phyloP scores from a whole-genome alignment of 2,888 invertebrate genomes.

The Platycheirus rosarum region DNA sequence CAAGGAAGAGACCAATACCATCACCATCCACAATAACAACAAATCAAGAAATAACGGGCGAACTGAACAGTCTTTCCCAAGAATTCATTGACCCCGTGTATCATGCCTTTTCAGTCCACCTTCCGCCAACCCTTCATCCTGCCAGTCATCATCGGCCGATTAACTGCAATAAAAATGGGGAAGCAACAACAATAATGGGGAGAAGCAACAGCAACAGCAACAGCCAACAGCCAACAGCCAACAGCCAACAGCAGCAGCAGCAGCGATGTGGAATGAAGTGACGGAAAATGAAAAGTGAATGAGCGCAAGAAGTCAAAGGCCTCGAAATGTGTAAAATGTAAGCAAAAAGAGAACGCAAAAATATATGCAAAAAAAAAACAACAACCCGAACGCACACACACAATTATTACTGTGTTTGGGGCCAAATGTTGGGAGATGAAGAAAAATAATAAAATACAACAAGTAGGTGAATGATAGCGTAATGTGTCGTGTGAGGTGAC shows the following conservation, averaged over 20 bases:
- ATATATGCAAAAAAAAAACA: conserved; percentile 23
- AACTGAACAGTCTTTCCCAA: conserved; percentile 70
- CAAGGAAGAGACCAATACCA: conserved; percentile 69
- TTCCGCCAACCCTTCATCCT: neutral
- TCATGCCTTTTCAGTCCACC: conserved; percentile 24
- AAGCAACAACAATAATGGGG: conserved; percentile 62
- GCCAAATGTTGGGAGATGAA: conserved; percentile 44
- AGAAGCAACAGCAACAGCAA: conserved; percentile 42
- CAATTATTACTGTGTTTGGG: conserved; percentile 21
- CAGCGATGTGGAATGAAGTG: conserved; percentile 72
- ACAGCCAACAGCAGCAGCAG: conserved; percentile 30
- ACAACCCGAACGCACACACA: conserved; percentile 35
- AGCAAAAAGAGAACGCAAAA: conserved; percentile 57
- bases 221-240: no score
- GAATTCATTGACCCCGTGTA: conserved; percentile 72
- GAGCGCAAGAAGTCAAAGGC: conserved; percentile 75
- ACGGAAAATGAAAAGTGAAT: conserved; percentile 75
- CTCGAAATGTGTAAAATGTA: conserved; percentile 69
- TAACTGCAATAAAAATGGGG: conserved; percentile 68
- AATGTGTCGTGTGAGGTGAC: conserved; percentile 40
- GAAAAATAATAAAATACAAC: conserved; percentile 41
- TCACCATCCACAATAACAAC: conserved; percentile 25
- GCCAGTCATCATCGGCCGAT: conserved; percentile 50
- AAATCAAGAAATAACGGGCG: conserved; percentile 71
- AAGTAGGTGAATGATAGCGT: conserved; percentile 65